Conservation (phyloP, 2,888 invertebrate genomes). For the Cheilosia soror region DNA sequence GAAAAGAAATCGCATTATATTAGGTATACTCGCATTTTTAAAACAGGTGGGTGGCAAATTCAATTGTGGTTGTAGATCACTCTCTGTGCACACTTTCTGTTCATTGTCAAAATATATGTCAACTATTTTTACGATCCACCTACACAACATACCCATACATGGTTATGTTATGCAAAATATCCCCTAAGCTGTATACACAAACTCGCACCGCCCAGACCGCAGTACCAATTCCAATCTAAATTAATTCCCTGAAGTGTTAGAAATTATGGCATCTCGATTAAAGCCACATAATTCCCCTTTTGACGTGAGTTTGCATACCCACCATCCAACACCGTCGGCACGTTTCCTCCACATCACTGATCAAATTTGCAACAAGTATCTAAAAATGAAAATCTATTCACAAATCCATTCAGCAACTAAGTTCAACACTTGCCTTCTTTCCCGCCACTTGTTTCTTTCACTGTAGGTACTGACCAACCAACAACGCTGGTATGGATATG, state of each 20-base stretch:
- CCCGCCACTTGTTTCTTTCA: background rate
- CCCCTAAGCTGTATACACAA: background rate
- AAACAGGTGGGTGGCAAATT: background rate
- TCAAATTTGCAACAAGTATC: conserved; percentile 36
- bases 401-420: conserved; percentile 31
- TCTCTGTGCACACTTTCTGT: background rate
- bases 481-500: conserved; percentile 49
- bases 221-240: conserved; percentile 6
- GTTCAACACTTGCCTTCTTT: conserved; percentile 29
- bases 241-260: conserved; percentile 14
- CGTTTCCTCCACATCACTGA: conserved; percentile 24
- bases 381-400: conserved; percentile 22
- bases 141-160: conserved; percentile 11
- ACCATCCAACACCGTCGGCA: background rate
- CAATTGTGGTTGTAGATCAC: conserved; percentile 1
- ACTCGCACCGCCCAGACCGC: conserved; percentile 8
- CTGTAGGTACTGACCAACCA: conserved; percentile 6
- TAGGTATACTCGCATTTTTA: too few relatives aligned
- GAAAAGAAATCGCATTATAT: too few relatives aligned
- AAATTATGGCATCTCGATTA: conserved; percentile 46
- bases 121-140: conserved; percentile 18
- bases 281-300: conserved; percentile 40
- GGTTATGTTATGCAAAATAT: conserved; percentile 30
- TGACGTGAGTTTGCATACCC: conserved; percentile 8
- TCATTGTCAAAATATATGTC: conserved; percentile 15